Evolutionary conservation across 2,113 vertebrate genomes (phyloP).

Genomic region (Myotis brandtii): DNA sequence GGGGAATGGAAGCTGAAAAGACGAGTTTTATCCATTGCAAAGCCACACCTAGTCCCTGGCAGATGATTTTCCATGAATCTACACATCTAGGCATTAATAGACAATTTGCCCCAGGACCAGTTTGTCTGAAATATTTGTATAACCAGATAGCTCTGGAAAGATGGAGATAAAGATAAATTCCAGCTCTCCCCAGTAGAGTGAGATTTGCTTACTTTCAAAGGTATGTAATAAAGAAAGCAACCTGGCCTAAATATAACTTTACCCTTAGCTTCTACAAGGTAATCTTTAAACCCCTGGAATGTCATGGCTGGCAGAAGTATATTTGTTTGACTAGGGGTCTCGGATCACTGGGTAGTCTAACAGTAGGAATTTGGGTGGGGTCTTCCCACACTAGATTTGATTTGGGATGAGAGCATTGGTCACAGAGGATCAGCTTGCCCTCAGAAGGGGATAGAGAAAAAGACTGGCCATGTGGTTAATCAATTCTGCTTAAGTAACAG

Average conservation of each 20-base stretch:
- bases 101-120: not conserved
- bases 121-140: slow-evolving; percentile 8
- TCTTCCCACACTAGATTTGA: not conserved
- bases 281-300: not conserved
- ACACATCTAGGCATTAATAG: not conserved
- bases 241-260: not conserved
- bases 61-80: not conserved
- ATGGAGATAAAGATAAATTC: not conserved
- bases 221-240: not conserved
- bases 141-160: not conserved
- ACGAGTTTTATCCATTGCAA: not conserved
- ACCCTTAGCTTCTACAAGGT: not conserved
- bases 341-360: not conserved
- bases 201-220: not conserved
- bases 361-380: not conserved
- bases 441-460: not conserved
- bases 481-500: not conserved
- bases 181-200: not conserved
- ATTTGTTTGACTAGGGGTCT: not conserved
- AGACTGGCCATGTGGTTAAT: not conserved
- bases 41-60: not conserved
- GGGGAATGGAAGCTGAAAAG: not conserved
- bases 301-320: not conserved
- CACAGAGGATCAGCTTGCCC: not conserved
- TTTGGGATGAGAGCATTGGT: not conserved